These are phyloP conservation scores for Microctenopoma lineatum DNA, from an alignment of 2,797 vertebrate genomes.

Conservation along the genomic window DNA sequence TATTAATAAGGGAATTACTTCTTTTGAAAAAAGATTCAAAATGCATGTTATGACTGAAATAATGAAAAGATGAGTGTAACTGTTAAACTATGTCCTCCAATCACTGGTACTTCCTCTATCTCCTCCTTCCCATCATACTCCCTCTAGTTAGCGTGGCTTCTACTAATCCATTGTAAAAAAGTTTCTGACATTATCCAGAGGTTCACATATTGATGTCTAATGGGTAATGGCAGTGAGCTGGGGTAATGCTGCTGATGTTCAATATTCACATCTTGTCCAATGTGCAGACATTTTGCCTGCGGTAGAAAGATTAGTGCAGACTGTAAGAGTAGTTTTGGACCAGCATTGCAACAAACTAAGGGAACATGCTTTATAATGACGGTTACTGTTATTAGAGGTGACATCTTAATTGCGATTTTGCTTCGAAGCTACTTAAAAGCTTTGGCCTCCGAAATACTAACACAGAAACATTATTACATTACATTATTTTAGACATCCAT, in stretches of 20 bases:
- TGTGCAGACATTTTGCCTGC: constrained; percentile 57
- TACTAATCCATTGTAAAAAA: constrained; percentile 65
- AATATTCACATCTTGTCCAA: constrained; percentile 62
- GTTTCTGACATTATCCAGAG: constrained; percentile 45
- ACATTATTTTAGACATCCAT: constrained; percentile 39
- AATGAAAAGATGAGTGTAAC: not conserved
- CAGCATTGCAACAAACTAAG: constrained; percentile 52
- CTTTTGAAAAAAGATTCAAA: constrained; percentile 13
- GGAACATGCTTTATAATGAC: constrained; percentile 45
- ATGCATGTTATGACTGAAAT: constrained; percentile 1
- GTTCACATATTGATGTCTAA: constrained; percentile 61
- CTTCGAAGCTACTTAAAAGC: constrained; percentile 42
- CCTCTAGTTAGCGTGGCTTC: constrained; percentile 30
- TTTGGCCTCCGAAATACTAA: constrained; percentile 34
- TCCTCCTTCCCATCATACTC: constrained; percentile 19
- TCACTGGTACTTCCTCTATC: constrained; percentile 19
- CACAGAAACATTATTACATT: constrained; percentile 25
- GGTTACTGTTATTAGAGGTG: constrained; percentile 56
- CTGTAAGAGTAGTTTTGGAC: constrained; percentile 34
- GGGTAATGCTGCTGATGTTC: constrained; percentile 63
- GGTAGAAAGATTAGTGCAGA: constrained; percentile 57
- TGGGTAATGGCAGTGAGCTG: constrained; percentile 54
- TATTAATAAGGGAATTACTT: constrained; percentile 5
- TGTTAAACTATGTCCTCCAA: not conserved
- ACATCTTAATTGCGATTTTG: constrained; percentile 52